phyloP scores from a whole-genome alignment of 2,888 invertebrate species.

The Apamea epomidion region DNA sequence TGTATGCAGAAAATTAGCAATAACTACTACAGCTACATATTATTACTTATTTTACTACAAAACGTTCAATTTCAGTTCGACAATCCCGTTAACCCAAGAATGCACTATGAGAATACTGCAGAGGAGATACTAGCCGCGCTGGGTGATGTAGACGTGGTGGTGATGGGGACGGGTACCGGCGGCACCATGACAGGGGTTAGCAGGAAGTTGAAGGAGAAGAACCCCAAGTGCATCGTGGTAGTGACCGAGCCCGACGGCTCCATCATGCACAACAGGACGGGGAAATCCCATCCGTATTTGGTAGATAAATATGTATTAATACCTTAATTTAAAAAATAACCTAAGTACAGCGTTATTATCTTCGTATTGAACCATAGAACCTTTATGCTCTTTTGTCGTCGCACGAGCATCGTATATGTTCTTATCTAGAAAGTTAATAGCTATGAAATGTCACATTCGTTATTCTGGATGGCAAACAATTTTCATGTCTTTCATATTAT shows the following conservation, averaged over 20 bases:
- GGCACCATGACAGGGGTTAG: conserved; percentile 97
- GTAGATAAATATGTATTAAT: conserved; percentile 58
- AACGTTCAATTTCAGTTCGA: conserved; percentile 92
- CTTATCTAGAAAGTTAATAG: conserved; percentile 18
- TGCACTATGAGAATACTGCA: conserved; percentile 97
- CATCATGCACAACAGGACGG: conserved; percentile 71
- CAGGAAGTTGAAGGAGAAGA: conserved; percentile 95
- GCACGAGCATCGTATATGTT: conserved; percentile 12
- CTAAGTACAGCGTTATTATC: not conserved
- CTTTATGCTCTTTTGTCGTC: conserved; percentile 1
- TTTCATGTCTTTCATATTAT: not conserved
- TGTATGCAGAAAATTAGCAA: not conserved
- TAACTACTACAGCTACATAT: not conserved
- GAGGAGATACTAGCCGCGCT: conserved; percentile 93
- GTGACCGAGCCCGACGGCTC: conserved; percentile 97
- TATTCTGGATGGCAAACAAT: not conserved
- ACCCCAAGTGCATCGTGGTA: conserved; percentile 93
- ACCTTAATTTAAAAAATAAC: not conserved
- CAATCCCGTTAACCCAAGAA: conserved; percentile 97
- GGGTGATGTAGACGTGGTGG: conserved; percentile 94
- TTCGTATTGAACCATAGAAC: not conserved
- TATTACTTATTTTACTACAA: not conserved
- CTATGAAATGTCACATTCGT: conserved; percentile 3
- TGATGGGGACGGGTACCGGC: conserved; percentile 96
- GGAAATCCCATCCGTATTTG: conserved; percentile 66